A percentile compares a stretch with the other conserved stretches of the same genome.
Conservation (phyloP, 2,888 invertebrate species). For the Ornithoptera alexandrae region DNA sequence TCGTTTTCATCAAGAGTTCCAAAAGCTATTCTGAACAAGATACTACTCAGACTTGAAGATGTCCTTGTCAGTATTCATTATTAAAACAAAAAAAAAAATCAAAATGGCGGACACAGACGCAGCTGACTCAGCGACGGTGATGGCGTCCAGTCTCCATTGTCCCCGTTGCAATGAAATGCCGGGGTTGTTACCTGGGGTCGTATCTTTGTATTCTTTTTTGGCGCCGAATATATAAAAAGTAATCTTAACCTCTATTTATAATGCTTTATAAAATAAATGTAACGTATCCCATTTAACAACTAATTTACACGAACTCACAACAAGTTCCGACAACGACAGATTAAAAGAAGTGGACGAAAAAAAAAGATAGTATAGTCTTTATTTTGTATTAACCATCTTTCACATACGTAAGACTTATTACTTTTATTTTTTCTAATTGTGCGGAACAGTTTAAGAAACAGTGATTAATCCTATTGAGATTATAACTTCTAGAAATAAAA, state of each 20-base stretch:
- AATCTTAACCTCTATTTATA: constrained; percentile 1
- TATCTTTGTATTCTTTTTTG: constrained; percentile 26
- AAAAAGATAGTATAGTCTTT: too few relatives aligned
- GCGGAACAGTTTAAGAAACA: too few relatives aligned
- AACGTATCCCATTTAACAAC: not conserved
- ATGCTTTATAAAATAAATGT: not conserved
- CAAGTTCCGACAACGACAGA: too few relatives aligned
- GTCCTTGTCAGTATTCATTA: constrained; percentile 40
- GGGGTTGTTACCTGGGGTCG: constrained; percentile 27
- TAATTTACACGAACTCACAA: too few relatives aligned
- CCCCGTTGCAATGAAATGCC: constrained; percentile 16
- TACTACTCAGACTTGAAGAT: not conserved
- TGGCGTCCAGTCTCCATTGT: constrained; percentile 41
- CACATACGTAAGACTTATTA: too few relatives aligned
- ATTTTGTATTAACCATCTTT: too few relatives aligned
- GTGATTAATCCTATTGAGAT: too few relatives aligned
- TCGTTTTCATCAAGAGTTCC: too few relatives aligned
- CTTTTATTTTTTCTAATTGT: too few relatives aligned
- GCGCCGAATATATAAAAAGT: constrained; percentile 18
- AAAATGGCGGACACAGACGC: constrained; percentile 61
- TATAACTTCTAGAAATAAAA: too few relatives aligned
- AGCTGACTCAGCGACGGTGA: constrained; percentile 71
- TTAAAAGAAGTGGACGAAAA: not conserved
- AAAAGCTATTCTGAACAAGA: too few relatives aligned
- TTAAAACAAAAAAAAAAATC: constrained; percentile 49